phyloP scores from a whole-genome alignment of 2,888 invertebrate species.

The Morpho helenor region DNA sequence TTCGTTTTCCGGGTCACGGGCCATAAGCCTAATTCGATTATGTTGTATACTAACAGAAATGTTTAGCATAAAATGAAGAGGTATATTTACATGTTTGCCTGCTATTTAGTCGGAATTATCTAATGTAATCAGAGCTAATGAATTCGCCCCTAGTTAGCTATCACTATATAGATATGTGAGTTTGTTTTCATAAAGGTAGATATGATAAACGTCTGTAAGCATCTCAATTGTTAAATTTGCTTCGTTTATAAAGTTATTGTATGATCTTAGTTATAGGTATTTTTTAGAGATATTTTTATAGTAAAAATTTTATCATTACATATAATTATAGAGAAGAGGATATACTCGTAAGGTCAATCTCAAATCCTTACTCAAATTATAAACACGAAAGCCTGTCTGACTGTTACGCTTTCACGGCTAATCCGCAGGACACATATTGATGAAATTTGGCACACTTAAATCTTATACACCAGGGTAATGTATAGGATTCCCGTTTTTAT shows the following conservation, averaged over 20 bases:
- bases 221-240: neutral
- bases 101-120: conserved; percentile 59
- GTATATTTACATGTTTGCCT: conserved; percentile 46
- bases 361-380: no score
- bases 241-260: neutral
- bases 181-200: conserved; percentile 15
- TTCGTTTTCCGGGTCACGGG: conserved; percentile 15
- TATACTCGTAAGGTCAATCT: no score
- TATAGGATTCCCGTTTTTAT: no score
- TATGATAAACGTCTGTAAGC: neutral
- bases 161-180: conserved; percentile 33
- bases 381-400: no score
- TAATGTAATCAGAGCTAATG: conserved; percentile 69
- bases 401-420: no score
- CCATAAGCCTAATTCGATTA: conserved; percentile 19
- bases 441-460: no score
- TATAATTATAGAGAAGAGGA: no score
- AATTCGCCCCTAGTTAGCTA: conserved; percentile 63
- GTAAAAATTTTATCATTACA: no score
- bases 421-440: no score
- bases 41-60: conserved; percentile 10
- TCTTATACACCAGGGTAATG: no score
- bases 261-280: no score
- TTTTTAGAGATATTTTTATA: no score
- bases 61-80: conserved; percentile 32